A percentile compares a stretch with the other conserved stretches of the same genome.
These are phyloP conservation scores for Macrocentrus cingulum DNA, from an alignment of 1,140 invertebrate species.

Conservation along the genomic window DNA sequence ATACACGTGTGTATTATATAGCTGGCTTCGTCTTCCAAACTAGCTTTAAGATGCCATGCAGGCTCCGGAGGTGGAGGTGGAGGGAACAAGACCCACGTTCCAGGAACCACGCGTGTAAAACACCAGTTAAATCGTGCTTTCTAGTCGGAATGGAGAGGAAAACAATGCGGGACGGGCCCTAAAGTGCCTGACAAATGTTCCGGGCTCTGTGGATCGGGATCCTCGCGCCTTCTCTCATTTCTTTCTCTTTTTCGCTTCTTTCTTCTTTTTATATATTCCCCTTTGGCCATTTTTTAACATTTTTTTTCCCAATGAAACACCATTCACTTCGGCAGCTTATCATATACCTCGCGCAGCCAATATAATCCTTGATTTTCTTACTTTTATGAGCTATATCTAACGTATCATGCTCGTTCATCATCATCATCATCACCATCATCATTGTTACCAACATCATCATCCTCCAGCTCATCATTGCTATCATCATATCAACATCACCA, in stretches of 20 bases:
- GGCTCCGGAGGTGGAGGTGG: slow-evolving; percentile 19
- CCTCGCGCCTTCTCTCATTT: slow-evolving; percentile 7
- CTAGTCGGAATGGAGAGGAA: slow-evolving; percentile 37
- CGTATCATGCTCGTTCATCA: neutral
- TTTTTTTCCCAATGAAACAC: slow-evolving; percentile 11
- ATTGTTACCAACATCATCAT: slow-evolving; percentile 8
- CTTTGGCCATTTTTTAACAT: neutral
- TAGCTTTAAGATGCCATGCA: slow-evolving; percentile 27
- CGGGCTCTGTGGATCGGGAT: slow-evolving; percentile 29
- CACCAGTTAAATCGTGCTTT: slow-evolving; percentile 37
- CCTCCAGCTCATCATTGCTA: slow-evolving; percentile 19
- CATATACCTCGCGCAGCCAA: slow-evolving; percentile 9
- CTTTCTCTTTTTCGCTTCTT: slow-evolving; percentile 4
- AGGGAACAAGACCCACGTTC: slow-evolving; percentile 32
- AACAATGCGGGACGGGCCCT: slow-evolving; percentile 34
- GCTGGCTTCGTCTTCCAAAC: slow-evolving; percentile 25
- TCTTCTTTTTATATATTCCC: slow-evolving; percentile 9
- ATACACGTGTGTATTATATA: slow-evolving; percentile 28
- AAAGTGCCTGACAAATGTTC: slow-evolving; percentile 39
- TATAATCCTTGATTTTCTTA: slow-evolving; percentile 12
- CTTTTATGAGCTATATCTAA: slow-evolving; percentile 20
- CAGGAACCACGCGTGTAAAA: slow-evolving; percentile 37
- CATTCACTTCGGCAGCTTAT: slow-evolving; percentile 20
- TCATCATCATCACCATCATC: neutral
- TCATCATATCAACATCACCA: slow-evolving; percentile 9